phyloP scores from a whole-genome alignment of 1,140 invertebrate genomes.

The Anthonomus grandis region DNA sequence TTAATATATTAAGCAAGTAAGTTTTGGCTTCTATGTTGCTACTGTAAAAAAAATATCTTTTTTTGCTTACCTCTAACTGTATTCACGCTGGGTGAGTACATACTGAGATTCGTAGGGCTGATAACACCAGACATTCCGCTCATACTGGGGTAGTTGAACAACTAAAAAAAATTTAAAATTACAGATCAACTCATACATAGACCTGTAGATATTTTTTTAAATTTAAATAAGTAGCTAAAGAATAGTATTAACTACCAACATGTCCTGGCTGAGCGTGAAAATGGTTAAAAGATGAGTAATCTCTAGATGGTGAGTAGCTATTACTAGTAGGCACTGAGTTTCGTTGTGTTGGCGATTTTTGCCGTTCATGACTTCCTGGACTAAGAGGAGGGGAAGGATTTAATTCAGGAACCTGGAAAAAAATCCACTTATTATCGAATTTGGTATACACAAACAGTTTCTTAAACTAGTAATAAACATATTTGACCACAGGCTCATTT shows the following conservation, averaged over 20 bases:
- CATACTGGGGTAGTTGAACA: slow-evolving; percentile 84
- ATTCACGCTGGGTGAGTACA: slow-evolving; percentile 78
- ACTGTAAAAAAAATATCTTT: too few species aligned
- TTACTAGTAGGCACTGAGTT: slow-evolving; percentile 43
- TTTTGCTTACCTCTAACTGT: slow-evolving; percentile 45
- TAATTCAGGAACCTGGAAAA: slow-evolving; percentile 41
- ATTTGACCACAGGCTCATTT: too few species aligned
- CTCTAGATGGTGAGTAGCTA: slow-evolving; percentile 57
- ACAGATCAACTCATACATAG: too few species aligned
- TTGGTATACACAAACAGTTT: too few species aligned
- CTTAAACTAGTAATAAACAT: too few species aligned
- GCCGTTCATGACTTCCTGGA: slow-evolving; percentile 43
- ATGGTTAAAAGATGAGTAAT: slow-evolving; percentile 83
- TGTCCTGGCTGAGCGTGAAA: slow-evolving; percentile 86
- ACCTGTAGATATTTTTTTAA: not conserved
- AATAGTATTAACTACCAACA: slow-evolving; percentile 56
- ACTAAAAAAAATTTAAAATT: slow-evolving; percentile 66
- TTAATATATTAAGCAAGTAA: too few species aligned
- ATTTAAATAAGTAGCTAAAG: not conserved
- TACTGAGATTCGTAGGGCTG: slow-evolving; percentile 83
- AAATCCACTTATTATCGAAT: too few species aligned
- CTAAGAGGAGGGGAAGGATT: slow-evolving; percentile 46
- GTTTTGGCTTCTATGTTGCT: too few species aligned
- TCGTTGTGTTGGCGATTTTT: slow-evolving; percentile 44
- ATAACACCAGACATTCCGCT: slow-evolving; percentile 82